Evolutionary conservation across 2,113 vertebrate genomes (phyloP).

Genomic region (Pseudopipra pipra): DNA sequence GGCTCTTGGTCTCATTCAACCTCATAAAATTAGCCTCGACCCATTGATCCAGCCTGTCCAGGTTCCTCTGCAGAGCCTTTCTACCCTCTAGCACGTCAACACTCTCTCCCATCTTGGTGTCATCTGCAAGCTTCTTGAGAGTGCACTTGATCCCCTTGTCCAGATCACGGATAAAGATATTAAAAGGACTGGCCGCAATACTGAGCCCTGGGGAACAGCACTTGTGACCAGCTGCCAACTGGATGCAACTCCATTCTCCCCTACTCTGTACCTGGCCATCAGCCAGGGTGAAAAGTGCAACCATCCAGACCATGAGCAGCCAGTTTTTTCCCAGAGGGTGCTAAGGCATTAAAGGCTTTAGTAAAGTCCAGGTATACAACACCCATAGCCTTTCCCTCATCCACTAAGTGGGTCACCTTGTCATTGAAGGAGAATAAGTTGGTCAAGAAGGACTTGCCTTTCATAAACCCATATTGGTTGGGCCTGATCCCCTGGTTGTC

Average conservation of each 20-base stretch:
- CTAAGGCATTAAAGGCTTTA: neutral
- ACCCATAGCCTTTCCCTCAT: neutral
- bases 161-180: neutral
- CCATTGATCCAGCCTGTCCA: neutral
- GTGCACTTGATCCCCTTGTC: neutral
- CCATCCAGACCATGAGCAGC: fast-evolving
- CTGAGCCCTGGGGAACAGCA: neutral
- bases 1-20: neutral
- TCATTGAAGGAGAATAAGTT: neutral
- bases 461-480: neutral
- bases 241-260: neutral
- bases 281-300: neutral
- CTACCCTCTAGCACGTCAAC: neutral
- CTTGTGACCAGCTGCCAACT: neutral
- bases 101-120: neutral
- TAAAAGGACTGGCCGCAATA: neutral
- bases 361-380: neutral
- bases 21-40: neutral
- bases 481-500: neutral
- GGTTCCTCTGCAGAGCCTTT: neutral
- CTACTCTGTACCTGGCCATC: neutral
- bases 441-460: neutral
- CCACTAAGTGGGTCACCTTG: neutral
- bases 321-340: neutral
- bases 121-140: neutral